Conservation (phyloP, 2,888 invertebrate genomes). For the Physocephala rufipes region DNA sequence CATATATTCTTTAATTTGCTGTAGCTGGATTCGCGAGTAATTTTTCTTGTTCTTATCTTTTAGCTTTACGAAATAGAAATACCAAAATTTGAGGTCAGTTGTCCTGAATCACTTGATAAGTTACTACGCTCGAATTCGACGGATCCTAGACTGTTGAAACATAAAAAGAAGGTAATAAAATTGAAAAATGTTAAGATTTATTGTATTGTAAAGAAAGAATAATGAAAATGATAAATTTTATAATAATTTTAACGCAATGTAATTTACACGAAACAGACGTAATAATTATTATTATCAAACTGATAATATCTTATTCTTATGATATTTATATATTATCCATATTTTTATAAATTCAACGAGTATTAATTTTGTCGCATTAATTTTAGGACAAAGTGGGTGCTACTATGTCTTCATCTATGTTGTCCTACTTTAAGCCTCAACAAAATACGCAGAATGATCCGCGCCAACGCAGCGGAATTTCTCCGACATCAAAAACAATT, state of each 20-base stretch:
- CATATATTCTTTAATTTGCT: neutral
- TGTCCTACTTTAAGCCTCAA: conserved; percentile 9
- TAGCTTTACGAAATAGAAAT: conserved; percentile 45
- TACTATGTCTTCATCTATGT: neutral
- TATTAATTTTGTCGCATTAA: neutral
- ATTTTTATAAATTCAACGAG: too few relatives aligned
- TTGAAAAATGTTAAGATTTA: neutral
- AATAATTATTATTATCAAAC: too few relatives aligned
- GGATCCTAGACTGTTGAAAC: conserved; percentile 45
- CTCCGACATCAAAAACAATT: conserved; percentile 10
- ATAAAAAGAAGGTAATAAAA: conserved; percentile 40
- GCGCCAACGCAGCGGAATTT: conserved; percentile 33
- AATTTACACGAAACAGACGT: too few relatives aligned
- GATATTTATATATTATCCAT: neutral
- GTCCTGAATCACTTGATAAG: conserved; percentile 40
- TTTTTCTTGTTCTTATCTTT: conserved; percentile 18
- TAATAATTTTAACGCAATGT: too few relatives aligned
- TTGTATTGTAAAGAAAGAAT: neutral
- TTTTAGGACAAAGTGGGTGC: conserved; percentile 8
- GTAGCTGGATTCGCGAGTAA: conserved; percentile 4
- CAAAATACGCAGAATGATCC: conserved; percentile 39
- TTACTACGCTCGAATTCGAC: conserved; percentile 39
- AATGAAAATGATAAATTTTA: too few relatives aligned
- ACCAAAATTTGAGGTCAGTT: conserved; percentile 39
- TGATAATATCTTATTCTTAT: too few relatives aligned